Evolutionary conservation across 64 coral and sea anemone species (phyloP).

Genomic region (Stylophora pistillata): DNA sequence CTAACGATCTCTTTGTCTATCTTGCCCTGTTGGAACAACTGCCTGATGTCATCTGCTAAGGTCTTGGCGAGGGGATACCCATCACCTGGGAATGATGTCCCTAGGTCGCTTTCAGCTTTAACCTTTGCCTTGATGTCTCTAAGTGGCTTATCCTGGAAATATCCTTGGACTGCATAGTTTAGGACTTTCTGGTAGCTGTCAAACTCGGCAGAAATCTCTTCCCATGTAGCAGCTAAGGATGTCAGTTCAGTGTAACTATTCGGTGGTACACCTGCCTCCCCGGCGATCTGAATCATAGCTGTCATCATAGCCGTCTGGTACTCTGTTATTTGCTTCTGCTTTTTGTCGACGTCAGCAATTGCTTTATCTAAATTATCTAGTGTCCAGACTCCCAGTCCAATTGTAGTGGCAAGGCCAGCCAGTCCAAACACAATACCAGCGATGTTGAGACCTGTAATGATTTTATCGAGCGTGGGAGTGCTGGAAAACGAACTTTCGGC

Average conservation of each 20-base stretch:
- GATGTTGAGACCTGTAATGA: constrained; percentile 39
- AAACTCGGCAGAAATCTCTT: constrained; percentile 21
- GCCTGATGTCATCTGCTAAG: constrained; percentile 45
- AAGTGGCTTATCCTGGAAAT: constrained; percentile 2
- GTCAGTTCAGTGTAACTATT: constrained; percentile 27
- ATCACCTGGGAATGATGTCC: constrained; percentile 41
- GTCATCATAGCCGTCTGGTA: constrained; percentile 30
- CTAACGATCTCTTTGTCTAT: constrained; percentile 49
- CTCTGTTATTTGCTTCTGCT: constrained; percentile 28
- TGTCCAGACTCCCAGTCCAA: constrained; percentile 55
- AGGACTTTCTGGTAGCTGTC: constrained; percentile 11
- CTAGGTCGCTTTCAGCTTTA: background rate
- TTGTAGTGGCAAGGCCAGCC: constrained; percentile 47
- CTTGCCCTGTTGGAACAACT: constrained; percentile 17
- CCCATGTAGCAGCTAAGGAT: constrained; percentile 37
- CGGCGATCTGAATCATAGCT: constrained; percentile 1
- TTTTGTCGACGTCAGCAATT: constrained; percentile 26
- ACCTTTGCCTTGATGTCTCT: constrained; percentile 12
- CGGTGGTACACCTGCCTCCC: constrained; percentile 2
- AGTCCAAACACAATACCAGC: constrained; percentile 45
- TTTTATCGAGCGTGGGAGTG: constrained; percentile 30
- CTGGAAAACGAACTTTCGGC: constrained; percentile 43
- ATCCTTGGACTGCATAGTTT: constrained; percentile 35
- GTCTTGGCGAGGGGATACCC: constrained; percentile 40
- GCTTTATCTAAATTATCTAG: constrained; percentile 53